These are phyloP conservation scores for Phaethornis superciliosus DNA, from an alignment of 2,113 vertebrate genomes.

Conservation along the genomic window DNA sequence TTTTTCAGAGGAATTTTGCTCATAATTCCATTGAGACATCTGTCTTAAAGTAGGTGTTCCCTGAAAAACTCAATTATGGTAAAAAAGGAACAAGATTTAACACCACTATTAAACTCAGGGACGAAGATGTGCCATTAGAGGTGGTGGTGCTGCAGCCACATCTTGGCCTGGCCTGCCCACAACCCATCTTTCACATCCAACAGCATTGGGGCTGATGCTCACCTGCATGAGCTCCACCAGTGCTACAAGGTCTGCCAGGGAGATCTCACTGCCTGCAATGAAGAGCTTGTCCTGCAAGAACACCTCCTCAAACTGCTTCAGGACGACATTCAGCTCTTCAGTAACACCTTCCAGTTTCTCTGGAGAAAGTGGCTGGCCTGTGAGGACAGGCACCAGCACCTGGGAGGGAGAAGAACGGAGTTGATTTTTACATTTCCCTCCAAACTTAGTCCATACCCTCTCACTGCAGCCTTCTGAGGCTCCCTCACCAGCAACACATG, in stretches of 20 bases:
- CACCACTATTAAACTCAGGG: neutral
- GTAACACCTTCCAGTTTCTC: constrained; percentile 71
- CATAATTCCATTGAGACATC: neutral
- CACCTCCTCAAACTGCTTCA: constrained; percentile 82
- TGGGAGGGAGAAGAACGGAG: constrained; percentile 13
- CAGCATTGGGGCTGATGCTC: neutral
- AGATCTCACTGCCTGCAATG: constrained; percentile 79
- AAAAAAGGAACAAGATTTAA: neutral
- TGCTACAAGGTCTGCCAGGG: constrained; percentile 87
- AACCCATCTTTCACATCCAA: rapidly evolving
- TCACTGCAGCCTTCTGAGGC: neutral
- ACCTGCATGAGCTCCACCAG: constrained; percentile 90
- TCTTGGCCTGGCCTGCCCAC: neutral
- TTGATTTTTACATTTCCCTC: neutral
- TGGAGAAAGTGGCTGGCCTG: constrained; percentile 61
- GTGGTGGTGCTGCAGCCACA: neutral
- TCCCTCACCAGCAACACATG: rapidly evolving
- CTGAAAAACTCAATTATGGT: neutral
- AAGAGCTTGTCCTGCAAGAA: constrained; percentile 85
- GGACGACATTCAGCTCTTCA: constrained; percentile 75
- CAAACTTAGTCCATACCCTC: neutral
- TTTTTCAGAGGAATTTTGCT: neutral
- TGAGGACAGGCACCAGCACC: constrained; percentile 70
- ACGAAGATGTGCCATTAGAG: neutral
- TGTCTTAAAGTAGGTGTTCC: neutral